Percentiles rank a stretch among this genome's conserved stretches.
Conservation (phyloP, 2,888 invertebrate genomes). For the Cryptophagus acutangulus region DNA sequence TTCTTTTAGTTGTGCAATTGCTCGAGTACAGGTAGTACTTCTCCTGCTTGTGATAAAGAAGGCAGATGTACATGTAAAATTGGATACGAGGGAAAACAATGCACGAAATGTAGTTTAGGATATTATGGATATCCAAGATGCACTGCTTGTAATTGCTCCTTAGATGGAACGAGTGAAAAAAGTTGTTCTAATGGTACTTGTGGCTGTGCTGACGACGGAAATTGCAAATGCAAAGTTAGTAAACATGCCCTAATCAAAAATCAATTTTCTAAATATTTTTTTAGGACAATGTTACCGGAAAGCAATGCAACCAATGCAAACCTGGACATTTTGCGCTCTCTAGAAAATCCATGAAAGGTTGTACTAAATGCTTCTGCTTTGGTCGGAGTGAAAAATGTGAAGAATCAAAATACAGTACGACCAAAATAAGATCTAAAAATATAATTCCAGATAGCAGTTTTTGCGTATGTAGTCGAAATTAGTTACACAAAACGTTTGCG, state of each 20-base stretch:
- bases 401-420: slow-evolving; percentile 44
- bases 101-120: slow-evolving; percentile 78
- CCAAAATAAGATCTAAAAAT: no score
- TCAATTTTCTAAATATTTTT: slow-evolving; percentile 8
- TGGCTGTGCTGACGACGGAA: slow-evolving; percentile 71
- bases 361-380: slow-evolving; percentile 96
- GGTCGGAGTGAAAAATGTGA: slow-evolving; percentile 74
- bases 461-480: no score
- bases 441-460: no score
- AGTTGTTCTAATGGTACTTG: neutral
- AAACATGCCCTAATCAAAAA: neutral
- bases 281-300: slow-evolving; percentile 78
- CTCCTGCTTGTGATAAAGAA: slow-evolving; percentile 60
- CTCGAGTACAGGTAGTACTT: slow-evolving; percentile 63
- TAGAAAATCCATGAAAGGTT: slow-evolving; percentile 73
- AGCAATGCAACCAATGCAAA: slow-evolving; percentile 77
- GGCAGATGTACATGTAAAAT: slow-evolving; percentile 75
- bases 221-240: slow-evolving; percentile 83
- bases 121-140: slow-evolving; percentile 89
- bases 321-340: slow-evolving; percentile 84
- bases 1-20: slow-evolving; percentile 62
- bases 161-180: slow-evolving; percentile 60
- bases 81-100: slow-evolving; percentile 71
- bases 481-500: no score
- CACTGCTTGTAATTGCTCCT: slow-evolving; percentile 76